A percentile compares a stretch with the other conserved stretches of the same genome.
phyloP scores from a whole-genome alignment of 2,113 vertebrate genomes.

The Smithornis capensis region DNA sequence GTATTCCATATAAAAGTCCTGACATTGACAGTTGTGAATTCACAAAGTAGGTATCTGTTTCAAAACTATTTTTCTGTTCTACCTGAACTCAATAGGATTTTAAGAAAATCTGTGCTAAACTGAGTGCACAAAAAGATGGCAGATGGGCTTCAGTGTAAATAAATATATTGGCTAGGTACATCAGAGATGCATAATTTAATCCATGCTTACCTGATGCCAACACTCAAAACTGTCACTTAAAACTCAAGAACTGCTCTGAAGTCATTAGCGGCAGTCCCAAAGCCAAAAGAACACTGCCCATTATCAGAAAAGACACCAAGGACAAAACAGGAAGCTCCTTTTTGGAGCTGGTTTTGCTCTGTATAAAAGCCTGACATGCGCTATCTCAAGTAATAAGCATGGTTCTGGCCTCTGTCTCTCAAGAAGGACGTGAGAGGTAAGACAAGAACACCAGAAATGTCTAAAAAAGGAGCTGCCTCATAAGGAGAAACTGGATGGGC shows the following conservation, averaged over 20 bases:
- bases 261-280: neutral
- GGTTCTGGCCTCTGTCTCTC: neutral
- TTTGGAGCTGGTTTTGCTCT: neutral
- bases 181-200: neutral
- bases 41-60: neutral
- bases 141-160: constrained; percentile 6
- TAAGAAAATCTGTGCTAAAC: neutral
- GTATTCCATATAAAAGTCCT: constrained; percentile 9
- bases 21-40: constrained; percentile 29
- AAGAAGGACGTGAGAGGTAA: neutral
- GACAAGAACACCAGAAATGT: neutral
- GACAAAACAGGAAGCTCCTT: neutral
- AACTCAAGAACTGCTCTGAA: neutral
- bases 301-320: neutral
- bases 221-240: neutral
- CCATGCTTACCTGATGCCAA: neutral
- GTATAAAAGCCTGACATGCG: neutral
- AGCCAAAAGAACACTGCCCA: neutral
- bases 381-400: neutral
- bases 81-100: neutral
- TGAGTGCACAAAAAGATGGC: neutral
- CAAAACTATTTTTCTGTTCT: constrained; percentile 16
- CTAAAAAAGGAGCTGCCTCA: neutral
- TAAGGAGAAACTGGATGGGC: neutral
- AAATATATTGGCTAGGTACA: neutral